phyloP scores from a whole-genome alignment of 1,140 invertebrate species.

The Drosophila nigrodunni region DNA sequence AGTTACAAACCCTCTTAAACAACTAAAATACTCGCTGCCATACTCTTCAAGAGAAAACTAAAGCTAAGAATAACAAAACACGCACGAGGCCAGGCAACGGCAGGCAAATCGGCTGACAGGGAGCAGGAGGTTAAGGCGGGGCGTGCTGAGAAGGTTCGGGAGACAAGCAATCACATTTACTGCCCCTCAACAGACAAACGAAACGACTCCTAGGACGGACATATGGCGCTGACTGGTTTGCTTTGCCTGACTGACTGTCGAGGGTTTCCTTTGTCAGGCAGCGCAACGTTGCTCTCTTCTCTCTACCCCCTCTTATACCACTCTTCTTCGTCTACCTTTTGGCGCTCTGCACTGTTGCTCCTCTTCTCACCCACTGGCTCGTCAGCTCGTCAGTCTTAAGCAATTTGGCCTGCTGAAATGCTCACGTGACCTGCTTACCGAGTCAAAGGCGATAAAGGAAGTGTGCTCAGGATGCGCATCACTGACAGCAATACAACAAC shows the following conservation, averaged over 20 bases:
- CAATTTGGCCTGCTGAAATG: conserved; percentile 56
- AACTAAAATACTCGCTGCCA: neutral
- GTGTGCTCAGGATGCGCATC: conserved; percentile 51
- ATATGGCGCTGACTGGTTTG: conserved; percentile 17
- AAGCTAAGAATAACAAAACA: conserved; percentile 43
- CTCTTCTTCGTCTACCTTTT: too few species aligned
- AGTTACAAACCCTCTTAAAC: neutral
- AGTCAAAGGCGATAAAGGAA: conserved; percentile 59
- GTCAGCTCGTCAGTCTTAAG: conserved; percentile 48
- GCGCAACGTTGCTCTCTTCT: neutral
- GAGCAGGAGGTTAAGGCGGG: neutral
- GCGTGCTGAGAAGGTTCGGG: neutral
- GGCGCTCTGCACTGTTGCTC: neutral
- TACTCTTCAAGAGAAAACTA: conserved; percentile 1
- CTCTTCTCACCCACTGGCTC: conserved; percentile 18
- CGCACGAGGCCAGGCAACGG: conserved; percentile 34
- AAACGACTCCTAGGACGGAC: conserved; percentile 21
- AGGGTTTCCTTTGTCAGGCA: conserved; percentile 21
- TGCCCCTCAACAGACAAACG: conserved; percentile 39
- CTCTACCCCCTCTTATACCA: too few species aligned
- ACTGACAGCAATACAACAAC: conserved; percentile 5
- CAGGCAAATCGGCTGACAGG: neutral
- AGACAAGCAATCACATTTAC: conserved; percentile 68
- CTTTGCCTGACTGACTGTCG: conserved; percentile 28
- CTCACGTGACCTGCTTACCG: conserved; percentile 80